These are phyloP conservation scores for Melieria omissa DNA, from an alignment of 2,888 invertebrate species.

Conservation along the genomic window DNA sequence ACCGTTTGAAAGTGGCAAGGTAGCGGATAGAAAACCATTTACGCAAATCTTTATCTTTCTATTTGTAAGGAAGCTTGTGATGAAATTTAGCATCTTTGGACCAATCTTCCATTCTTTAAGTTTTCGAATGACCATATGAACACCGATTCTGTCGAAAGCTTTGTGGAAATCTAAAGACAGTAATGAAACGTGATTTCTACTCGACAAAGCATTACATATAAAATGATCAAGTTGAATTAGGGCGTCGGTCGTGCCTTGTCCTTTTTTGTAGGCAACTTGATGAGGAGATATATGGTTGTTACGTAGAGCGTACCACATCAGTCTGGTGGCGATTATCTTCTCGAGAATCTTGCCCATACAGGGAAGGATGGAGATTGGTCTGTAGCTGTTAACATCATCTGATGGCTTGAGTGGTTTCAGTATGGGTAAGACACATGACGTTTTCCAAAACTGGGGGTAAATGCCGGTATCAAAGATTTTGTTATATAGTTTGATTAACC, in stretches of 20 bases:
- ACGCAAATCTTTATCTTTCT: neutral
- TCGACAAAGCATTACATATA: neutral
- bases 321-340: neutral
- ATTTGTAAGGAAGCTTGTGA: constrained; percentile 7
- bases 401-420: neutral
- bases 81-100: neutral
- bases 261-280: constrained; percentile 9
- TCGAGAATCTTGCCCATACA: neutral
- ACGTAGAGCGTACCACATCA: neutral
- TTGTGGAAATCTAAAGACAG: constrained; percentile 12
- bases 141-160: constrained; percentile 11
- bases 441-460: neutral
- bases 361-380: neutral
- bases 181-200: constrained; percentile 11
- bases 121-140: constrained; percentile 2
- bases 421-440: neutral
- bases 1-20: neutral
- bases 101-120: neutral
- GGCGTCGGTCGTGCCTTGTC: neutral
- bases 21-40: neutral
- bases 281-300: neutral
- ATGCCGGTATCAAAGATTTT: neutral
- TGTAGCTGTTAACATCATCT: neutral
- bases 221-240: neutral
- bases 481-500: neutral